Evolutionary conservation across 2,797 vertebrate species (phyloP), one percentile per base, ranked within the genome.

Genomic region (Aulostomus chinensis): DNA sequence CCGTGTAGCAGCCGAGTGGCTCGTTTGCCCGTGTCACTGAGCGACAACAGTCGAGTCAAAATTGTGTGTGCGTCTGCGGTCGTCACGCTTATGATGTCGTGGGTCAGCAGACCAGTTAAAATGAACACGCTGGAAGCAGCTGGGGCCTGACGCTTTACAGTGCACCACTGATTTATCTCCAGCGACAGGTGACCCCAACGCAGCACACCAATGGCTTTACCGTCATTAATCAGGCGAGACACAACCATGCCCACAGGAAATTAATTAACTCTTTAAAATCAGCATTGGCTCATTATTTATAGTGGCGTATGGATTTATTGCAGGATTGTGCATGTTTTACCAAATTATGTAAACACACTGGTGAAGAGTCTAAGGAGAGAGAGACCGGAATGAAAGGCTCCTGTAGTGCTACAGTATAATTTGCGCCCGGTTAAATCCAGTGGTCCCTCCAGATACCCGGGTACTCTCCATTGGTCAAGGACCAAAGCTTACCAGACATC

Each of bases 191-290:
- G 57, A 70, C 73, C 76, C n/a, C 50, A 40, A 68, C 73, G 73
- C 67, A 49, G 78, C 81, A 81, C 60, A 75, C 73, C 73, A 78
- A 69, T 70, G 58, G 58, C 75, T 58, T 83, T 55, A 18, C 60
- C 57, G 29, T 74, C 85, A 88, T 91, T 89, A 89, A 91, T 91
- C 87, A 90, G 73, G 63, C 57, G 17, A 61, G 62, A 68, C 68
- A 69, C 56, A 59, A 58, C 58, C 77, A 53, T 75, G 57, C 54
- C 80, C 78, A 60, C 48, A 73, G 80, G 71, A 87, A 90, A 89
- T 88, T 85, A 90, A 89, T 90, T 82, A 88, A 86, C 83, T 85
- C 78, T 78, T 85, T 54, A 76, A 84, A 86, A 82, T 82, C 78
- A 76, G 68, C 58, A 62, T 25, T 59, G 52, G 45, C 54, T 62